Evolutionary conservation across 2,797 vertebrate genomes (phyloP).

Genomic region (Meda fulgida): DNA sequence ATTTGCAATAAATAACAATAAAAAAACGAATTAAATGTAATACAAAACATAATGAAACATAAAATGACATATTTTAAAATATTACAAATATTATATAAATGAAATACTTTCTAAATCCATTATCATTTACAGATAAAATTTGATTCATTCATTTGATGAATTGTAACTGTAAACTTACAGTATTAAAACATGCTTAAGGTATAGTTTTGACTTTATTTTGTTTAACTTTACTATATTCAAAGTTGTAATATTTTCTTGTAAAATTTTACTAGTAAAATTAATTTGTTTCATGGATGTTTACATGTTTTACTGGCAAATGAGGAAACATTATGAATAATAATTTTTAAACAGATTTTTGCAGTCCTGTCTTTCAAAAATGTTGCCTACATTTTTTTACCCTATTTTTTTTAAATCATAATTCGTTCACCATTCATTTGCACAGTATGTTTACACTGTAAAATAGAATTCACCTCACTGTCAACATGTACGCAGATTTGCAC

Average conservation of each 20-base stretch:
- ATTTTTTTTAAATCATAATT: not conserved
- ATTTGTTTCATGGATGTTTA: not conserved
- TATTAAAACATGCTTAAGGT: not conserved
- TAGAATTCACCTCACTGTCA: not conserved
- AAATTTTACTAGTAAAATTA: not conserved
- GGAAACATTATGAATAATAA: not conserved
- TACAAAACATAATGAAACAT: not conserved
- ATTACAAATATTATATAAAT: not conserved
- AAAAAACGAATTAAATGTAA: not conserved
- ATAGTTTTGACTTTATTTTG: not conserved
- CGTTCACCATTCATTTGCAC: not conserved
- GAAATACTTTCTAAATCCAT: not conserved
- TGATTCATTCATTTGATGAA: not conserved
- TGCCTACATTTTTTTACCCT: no score
- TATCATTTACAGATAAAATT: not conserved
- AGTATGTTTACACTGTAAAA: not conserved
- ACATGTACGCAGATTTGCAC: not conserved
- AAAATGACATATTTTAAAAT: not conserved
- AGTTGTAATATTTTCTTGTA: not conserved
- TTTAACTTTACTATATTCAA: not conserved
- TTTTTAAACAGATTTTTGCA: not conserved
- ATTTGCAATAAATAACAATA: not conserved
- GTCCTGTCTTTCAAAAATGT: not conserved
- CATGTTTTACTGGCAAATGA: not conserved
- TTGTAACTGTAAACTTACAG: not conserved